Percentiles rank a stretch among this genome's conserved stretches.
Conservation (phyloP, 2,888 invertebrate genomes). For the Volucella inflata region DNA sequence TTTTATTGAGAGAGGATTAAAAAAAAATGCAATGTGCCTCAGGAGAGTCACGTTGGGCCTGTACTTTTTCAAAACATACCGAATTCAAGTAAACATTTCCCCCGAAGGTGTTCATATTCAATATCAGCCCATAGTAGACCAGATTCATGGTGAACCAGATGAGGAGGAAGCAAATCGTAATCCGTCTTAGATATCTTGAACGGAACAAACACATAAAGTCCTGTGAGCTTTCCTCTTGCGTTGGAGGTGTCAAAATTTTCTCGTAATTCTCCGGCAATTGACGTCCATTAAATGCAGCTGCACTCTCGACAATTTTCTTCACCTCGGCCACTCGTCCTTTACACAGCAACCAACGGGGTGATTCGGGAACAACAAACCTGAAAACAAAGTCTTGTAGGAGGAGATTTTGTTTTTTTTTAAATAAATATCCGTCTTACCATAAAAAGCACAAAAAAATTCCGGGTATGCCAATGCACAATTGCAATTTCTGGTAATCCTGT, state of each 20-base stretch:
- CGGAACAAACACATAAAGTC: constrained; percentile 88
- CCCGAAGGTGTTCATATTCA: constrained; percentile 90
- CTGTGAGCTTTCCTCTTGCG: constrained; percentile 84
- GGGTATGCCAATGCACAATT: constrained; percentile 89
- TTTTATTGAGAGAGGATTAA: too few relatives aligned
- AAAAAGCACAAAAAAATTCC: constrained; percentile 88
- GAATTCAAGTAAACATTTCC: constrained; percentile 90
- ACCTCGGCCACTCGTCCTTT: constrained; percentile 90
- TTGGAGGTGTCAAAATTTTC: constrained; percentile 86
- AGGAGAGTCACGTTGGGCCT: not conserved
- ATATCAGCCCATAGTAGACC: constrained; percentile 85
- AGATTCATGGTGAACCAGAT: constrained; percentile 90
- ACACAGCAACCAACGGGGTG: constrained; percentile 90
- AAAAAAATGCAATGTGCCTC: not conserved
- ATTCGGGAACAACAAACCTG: constrained; percentile 92
- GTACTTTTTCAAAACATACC: constrained; percentile 83
- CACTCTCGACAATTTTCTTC: constrained; percentile 87
- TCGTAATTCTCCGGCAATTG: constrained; percentile 88
- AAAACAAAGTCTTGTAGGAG: not conserved
- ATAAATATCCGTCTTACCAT: constrained; percentile 85
- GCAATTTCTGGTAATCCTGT: constrained; percentile 89
- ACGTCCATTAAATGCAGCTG: constrained; percentile 87
- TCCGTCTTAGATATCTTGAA: constrained; percentile 87
- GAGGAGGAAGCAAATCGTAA: constrained; percentile 88
- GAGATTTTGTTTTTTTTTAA: constrained; percentile 2